A percentile compares a stretch with the other conserved stretches of the same genome.
These are phyloP conservation scores for Ciconia maguari DNA, from an alignment of 2,113 vertebrate genomes.

Conservation along the genomic window DNA sequence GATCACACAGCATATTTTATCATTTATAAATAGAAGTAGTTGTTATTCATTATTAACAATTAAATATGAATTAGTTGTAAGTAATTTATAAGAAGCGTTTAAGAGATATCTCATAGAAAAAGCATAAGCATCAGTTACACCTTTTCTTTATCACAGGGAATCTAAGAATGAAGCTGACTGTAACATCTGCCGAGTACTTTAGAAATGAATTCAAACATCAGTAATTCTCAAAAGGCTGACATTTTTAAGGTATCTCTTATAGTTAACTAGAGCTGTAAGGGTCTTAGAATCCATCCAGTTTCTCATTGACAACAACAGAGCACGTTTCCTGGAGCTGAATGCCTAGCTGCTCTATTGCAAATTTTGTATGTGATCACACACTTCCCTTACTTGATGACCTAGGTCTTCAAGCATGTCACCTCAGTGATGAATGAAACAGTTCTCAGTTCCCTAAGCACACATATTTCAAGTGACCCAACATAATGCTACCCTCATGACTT, in stretches of 20 bases:
- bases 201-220: not conserved
- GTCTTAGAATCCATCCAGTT: not conserved
- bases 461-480: not conserved
- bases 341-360: not conserved
- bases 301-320: not conserved
- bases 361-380: not conserved
- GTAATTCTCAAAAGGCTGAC: not conserved
- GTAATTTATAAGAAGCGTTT: not conserved
- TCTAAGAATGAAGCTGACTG: not conserved
- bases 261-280: not conserved
- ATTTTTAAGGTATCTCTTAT: not conserved
- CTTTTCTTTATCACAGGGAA: not conserved
- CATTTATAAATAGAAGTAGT: not conserved
- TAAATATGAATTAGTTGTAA: constrained; percentile 5
- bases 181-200: not conserved
- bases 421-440: not conserved
- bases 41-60: not conserved
- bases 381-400: not conserved
- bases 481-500: not conserved
- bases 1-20: not conserved
- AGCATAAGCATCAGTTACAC: not conserved
- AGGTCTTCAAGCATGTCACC: not conserved
- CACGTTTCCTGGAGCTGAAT: not conserved
- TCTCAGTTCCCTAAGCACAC: not conserved
- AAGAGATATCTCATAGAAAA: not conserved